These are phyloP conservation scores for Anagrus nilaparvatae DNA, from an alignment of 1,140 invertebrate genomes.

Conservation along the genomic window DNA sequence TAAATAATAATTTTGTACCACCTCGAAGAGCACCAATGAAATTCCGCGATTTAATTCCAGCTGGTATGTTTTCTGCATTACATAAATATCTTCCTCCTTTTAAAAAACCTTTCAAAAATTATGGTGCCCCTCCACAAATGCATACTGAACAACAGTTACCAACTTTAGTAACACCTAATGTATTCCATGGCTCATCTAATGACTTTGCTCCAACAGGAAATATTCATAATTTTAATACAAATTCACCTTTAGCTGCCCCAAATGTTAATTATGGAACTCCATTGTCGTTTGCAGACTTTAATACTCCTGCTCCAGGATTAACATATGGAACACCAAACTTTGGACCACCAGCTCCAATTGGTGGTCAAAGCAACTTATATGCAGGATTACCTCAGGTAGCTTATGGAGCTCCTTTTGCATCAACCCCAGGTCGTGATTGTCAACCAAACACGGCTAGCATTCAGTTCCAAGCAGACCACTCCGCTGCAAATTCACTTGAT, in stretches of 20 bases:
- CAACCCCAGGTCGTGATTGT: constrained; percentile 14
- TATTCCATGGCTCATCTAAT: constrained; percentile 22
- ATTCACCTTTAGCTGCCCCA: constrained; percentile 30
- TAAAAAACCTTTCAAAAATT: constrained; percentile 27
- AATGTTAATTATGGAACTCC: constrained; percentile 37
- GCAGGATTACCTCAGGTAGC: too few species aligned
- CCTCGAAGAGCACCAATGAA: constrained; percentile 40
- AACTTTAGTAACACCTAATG: constrained; percentile 19
- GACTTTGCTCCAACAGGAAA: too few species aligned
- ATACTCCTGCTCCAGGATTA: constrained; percentile 32
- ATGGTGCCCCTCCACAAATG: constrained; percentile 18
- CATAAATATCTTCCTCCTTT: constrained; percentile 44
- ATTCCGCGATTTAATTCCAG: constrained; percentile 59
- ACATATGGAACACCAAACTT: constrained; percentile 39
- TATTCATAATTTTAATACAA: constrained; percentile 12
- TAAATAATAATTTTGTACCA: constrained; percentile 29
- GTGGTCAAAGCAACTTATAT: constrained; percentile 30
- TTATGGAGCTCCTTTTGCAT: constrained; percentile 24
- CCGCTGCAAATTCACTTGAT: too few species aligned
- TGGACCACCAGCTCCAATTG: constrained; percentile 26
- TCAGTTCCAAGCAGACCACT: too few species aligned
- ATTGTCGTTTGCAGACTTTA: constrained; percentile 32
- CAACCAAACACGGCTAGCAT: too few species aligned
- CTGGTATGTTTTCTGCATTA: constrained; percentile 41
- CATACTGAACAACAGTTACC: constrained; percentile 30